Base-by-base conservation (phyloP, 2,113 vertebrate species). In the Gallinago undulata region DNA sequence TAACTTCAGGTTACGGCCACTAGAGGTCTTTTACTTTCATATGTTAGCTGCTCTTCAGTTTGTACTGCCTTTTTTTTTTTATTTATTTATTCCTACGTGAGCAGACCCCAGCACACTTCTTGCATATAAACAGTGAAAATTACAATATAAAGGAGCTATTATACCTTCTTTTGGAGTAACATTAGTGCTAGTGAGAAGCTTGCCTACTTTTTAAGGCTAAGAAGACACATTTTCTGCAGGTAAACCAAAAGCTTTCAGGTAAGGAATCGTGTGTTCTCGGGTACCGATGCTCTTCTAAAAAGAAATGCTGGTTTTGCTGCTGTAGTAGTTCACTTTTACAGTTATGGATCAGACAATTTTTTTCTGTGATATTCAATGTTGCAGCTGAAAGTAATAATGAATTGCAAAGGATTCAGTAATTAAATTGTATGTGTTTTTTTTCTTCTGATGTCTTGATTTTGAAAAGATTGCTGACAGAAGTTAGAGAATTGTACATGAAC, bases 51-150 rank as follows among this genome's bases (percentile, higher is more conserved):
- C 98, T 50, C 89, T 33, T 95, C 98, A 82, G 72, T 95, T 84
- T 93, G 92, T 76, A 87, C 97, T 93, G 97, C 97, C 96, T 97
- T 83, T 78, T 88, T 81, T 92, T 22, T 30, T 88, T 94, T 94
- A 97, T 98, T 98, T 98, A 98, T 98, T 98, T 98, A 98, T 98
- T 96, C 97, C 97, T 98, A 97, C 97, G 97, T 96, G 98, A 98
- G 97, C 98, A 97, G 96, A 97, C 53, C 95, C 97, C 97, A 70
- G 97, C 96, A 62, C 96, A 95, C 97, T 98, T 96, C 98, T 96
- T 93, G 97, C 98, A 96, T 92, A 95, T 87, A 93, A 98, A 98
- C 97, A 97, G 95, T 95, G 96, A 95, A 89, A 96, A 98, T 97
- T 66, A 84, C 97, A 94, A 89, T 22, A 91, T 75, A 95, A 96